Conservation (phyloP, 1,140 invertebrate genomes). For the Sesamia nonagrioides region DNA sequence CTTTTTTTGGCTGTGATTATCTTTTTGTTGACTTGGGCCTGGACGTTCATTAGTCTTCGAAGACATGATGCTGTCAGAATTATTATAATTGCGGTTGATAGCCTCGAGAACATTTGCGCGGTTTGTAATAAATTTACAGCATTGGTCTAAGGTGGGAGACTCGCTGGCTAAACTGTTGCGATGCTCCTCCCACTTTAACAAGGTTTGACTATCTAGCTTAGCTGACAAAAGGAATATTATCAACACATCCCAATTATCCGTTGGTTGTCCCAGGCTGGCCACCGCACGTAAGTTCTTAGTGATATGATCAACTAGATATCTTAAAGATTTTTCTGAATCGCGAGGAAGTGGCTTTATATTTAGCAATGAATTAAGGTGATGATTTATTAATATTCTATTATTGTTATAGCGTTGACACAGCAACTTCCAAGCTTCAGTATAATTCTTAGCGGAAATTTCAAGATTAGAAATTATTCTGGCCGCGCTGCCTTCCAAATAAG, state of each 20-base stretch:
- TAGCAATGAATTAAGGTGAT: constrained; percentile 60
- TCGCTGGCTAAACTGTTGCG: constrained; percentile 49
- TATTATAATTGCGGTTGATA: constrained; percentile 17
- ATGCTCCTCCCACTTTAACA: constrained; percentile 61
- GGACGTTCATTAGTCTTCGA: constrained; percentile 9
- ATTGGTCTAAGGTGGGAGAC: constrained; percentile 52
- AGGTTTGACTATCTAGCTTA: constrained; percentile 60
- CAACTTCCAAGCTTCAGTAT: constrained; percentile 56
- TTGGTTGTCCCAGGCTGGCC: constrained; percentile 58
- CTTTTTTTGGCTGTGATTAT: constrained; percentile 35
- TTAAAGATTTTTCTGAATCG: constrained; percentile 57
- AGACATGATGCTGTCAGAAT: not conserved
- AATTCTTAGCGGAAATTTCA: constrained; percentile 53
- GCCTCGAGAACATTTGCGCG: constrained; percentile 56
- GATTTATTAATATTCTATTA: constrained; percentile 58
- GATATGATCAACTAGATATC: constrained; percentile 63
- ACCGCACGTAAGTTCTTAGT: constrained; percentile 65
- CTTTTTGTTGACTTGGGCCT: constrained; percentile 1
- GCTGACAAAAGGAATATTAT: constrained; percentile 61
- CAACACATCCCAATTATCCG: constrained; percentile 60
- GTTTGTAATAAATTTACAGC: constrained; percentile 57
- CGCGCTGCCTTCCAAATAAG: constrained; percentile 52
- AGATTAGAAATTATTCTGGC: constrained; percentile 51
- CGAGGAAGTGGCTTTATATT: constrained; percentile 50
- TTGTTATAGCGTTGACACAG: constrained; percentile 60